Base-by-base conservation (phyloP, 2,888 invertebrate species). In the Brenthis hecate region DNA sequence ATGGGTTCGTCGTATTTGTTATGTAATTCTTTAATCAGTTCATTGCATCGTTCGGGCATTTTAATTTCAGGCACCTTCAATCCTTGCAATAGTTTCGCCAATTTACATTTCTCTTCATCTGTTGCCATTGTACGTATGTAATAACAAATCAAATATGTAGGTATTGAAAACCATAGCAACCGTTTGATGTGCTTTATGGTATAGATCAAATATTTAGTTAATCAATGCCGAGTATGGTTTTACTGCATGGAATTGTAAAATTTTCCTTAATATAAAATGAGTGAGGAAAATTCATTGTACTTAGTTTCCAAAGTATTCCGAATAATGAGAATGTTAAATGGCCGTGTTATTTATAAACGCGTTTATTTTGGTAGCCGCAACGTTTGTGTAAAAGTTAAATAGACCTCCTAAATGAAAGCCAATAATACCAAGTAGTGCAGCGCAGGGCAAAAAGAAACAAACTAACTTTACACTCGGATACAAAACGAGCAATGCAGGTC, bases 61-160 rank as follows among this genome's bases (percentile, higher is more conserved):
- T 86, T 89, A 2, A 84, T 75, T 66, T 92, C 92, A 1, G 86
- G 85, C 2, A 89, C 83, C 68, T 90, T 89, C 16, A 92, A 71
- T 43, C 80, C 85, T 72, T 87, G 81, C n/a, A 92, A 77, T 54
- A 92, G 81, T 77, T 91, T 91, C 13, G 80, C 74, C 56, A 91
- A 72, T 77, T 89, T 87, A 11, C 77, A 71, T 78, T 92, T 92
- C 13, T 92, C 90, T 75, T 91, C 91, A 66, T 91, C 91, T 5
- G 92, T 91, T 51, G 86, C 74, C 92, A 92, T 92, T 69, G 16
- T 70, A 51, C 55, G 51, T 36, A 48, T 11, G 36, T 32, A 48
- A 50, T 50, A 16, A 47, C 55, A 51, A 13, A 67, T 50, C 56
- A 51, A 50, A 6, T 13, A 19, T 19, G 19, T n/a, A n/a, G n/a